Conservation (phyloP, 2,113 vertebrate genomes). For the Meleagris gallopavo region DNA sequence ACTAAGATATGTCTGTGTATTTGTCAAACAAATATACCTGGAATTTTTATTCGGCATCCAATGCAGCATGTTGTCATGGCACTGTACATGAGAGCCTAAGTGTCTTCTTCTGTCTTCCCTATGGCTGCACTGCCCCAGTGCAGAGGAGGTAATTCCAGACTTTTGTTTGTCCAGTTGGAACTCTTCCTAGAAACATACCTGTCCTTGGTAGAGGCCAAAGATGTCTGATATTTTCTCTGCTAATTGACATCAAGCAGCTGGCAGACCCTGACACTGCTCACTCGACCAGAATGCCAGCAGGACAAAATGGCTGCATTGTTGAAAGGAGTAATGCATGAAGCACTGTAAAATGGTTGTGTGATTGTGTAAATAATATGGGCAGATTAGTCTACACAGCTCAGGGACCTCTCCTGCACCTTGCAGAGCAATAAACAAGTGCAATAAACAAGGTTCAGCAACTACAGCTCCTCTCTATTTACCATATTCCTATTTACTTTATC, state of each 20-base stretch:
- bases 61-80: neutral
- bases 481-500: neutral
- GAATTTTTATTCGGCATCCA: neutral
- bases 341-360: neutral
- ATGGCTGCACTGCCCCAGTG: neutral
- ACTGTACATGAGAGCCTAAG: neutral
- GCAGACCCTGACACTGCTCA: neutral
- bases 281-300: neutral
- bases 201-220: neutral
- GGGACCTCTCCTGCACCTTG: neutral
- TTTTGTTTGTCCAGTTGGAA: neutral
- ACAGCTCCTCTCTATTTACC: neutral
- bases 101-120: neutral
- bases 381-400: fast-evolving
- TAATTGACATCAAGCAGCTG: neutral
- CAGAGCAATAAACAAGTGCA: neutral
- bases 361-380: neutral
- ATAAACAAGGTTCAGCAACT: neutral
- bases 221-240: neutral
- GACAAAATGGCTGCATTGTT: neutral
- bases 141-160: neutral
- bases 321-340: neutral
- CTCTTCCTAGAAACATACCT: neutral
- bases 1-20: neutral
- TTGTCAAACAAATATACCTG: neutral